Evolutionary conservation across 2,113 vertebrate species (phyloP).

Genomic region (Polypterus senegalus): DNA sequence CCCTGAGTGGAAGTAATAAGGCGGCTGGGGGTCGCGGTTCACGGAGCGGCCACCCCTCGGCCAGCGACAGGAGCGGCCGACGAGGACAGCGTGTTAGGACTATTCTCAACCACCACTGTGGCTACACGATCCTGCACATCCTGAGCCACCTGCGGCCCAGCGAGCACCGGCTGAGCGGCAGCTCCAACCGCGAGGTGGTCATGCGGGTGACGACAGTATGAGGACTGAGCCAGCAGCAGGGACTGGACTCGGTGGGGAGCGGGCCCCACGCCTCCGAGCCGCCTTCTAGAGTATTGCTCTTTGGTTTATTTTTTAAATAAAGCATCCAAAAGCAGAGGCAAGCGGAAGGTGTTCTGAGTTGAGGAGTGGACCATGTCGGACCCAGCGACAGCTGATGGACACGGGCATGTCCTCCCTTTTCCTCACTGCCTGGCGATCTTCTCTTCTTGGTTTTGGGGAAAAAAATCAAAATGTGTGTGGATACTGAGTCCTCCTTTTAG

Average conservation of each 20-base stretch:
- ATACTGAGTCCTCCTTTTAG: too few relatives aligned
- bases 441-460: too few relatives aligned
- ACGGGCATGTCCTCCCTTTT: too few relatives aligned
- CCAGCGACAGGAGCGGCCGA: conserved; percentile 50
- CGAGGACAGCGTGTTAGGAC: conserved; percentile 73
- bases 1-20: conserved; percentile 57
- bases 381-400: too few relatives aligned
- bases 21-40: conserved; percentile 50
- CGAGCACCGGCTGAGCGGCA: conserved; percentile 61
- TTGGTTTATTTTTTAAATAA: conserved; percentile 23
- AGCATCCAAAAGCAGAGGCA: conserved; percentile 8
- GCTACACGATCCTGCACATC: conserved; percentile 85
- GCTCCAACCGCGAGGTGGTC: conserved; percentile 75
- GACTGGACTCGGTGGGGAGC: conserved; percentile 1
- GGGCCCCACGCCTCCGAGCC: conserved; percentile 7
- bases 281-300: conserved; percentile 20
- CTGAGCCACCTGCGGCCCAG: conserved; percentile 78
- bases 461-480: too few relatives aligned
- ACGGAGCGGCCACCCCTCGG: conserved; percentile 50
- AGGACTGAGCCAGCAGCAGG: conserved; percentile 23
- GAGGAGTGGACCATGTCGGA: too few relatives aligned
- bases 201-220: conserved; percentile 91
- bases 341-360: too few relatives aligned
- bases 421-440: too few relatives aligned
- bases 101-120: conserved; percentile 88